Conservation (phyloP, 2,888 invertebrate species). For the Parapristionchus giblindavisi region DNA sequence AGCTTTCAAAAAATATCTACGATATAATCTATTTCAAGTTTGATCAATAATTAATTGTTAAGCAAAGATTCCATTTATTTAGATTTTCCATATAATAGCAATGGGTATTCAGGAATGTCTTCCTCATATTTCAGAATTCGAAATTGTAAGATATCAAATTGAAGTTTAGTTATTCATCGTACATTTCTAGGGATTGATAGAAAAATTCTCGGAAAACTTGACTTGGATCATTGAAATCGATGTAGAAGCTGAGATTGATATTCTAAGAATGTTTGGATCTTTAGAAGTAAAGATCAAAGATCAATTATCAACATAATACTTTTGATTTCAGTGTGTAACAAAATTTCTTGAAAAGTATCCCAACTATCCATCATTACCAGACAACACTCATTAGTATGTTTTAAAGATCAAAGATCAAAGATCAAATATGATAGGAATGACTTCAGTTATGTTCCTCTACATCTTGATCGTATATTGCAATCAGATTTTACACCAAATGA, state of each 20-base stretch:
- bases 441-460: constrained; percentile 46
- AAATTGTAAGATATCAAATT: constrained; percentile 17
- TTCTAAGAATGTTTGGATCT: not conserved
- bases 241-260: constrained; percentile 9
- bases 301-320: not conserved
- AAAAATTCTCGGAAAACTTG: constrained; percentile 2
- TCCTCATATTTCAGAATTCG: not conserved
- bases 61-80: too few species aligned
- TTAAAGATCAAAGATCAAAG: not conserved
- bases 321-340: constrained; percentile 10
- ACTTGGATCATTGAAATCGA: constrained; percentile 35
- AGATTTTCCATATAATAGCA: constrained; percentile 36
- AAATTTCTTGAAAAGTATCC: constrained; percentile 7
- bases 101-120: constrained; percentile 23
- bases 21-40: constrained; percentile 36
- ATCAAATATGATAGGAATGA: not conserved
- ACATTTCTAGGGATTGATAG: constrained; percentile 19
- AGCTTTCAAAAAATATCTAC: constrained; percentile 25
- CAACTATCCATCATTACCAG: constrained; percentile 45
- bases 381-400: constrained; percentile 47
- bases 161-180: not conserved
- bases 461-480: constrained; percentile 42
- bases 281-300: not conserved
- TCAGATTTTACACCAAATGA: constrained; percentile 42
- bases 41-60: too few species aligned